Evolutionary conservation across 2,113 vertebrate genomes (phyloP).

Genomic region (Aleadryas rufinucha): DNA sequence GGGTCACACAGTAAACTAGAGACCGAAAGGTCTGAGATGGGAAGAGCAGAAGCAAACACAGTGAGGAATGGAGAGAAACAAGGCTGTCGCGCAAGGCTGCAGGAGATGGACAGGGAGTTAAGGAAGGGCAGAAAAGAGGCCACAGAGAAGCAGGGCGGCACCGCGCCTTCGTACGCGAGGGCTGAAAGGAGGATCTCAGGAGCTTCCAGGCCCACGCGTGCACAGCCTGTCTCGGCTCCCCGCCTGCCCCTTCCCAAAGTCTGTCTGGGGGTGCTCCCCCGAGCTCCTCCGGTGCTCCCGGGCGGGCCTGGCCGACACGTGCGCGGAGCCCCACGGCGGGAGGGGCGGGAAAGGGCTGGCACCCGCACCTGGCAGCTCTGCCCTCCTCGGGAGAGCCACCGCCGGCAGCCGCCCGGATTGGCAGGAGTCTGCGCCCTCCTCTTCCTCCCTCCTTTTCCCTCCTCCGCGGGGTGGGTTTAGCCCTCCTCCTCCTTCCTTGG

Average conservation of each 20-base stretch:
- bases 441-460: slow-evolving; percentile 42
- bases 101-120: too few species aligned
- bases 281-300: not conserved
- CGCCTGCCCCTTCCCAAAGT: not conserved
- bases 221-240: not conserved
- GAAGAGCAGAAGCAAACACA: not conserved
- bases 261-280: not conserved
- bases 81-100: rapidly evolving
- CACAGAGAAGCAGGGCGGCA: too few species aligned
- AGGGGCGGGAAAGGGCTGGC: not conserved
- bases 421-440: slow-evolving; percentile 44
- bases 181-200: not conserved
- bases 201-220: not conserved
- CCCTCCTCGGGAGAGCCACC: not conserved
- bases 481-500: not conserved
- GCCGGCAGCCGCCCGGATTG: slow-evolving; percentile 1
- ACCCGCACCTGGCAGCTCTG: not conserved
- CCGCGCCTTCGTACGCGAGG: not conserved
- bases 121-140: not conserved
- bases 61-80: not conserved
- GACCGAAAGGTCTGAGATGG: not conserved
- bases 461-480: slow-evolving; percentile 41
- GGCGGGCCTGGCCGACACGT: not conserved
- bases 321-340: not conserved
- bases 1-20: not conserved